phyloP scores from a whole-genome alignment of 2,888 invertebrate genomes.

The Aphrophora alni region DNA sequence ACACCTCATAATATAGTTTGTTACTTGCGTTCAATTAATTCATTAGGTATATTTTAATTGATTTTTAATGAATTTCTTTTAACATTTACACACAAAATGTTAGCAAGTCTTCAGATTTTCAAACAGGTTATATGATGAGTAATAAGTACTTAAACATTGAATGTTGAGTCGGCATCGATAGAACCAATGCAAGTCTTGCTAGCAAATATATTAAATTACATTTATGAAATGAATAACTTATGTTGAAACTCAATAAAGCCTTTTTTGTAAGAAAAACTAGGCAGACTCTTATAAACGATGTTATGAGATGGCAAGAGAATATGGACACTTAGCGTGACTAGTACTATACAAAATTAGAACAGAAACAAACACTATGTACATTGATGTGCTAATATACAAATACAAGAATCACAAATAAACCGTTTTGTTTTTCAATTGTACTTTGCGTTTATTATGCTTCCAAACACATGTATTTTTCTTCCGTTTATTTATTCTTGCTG shows the following conservation, averaged over 20 bases:
- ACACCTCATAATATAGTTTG: not conserved
- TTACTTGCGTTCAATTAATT: not conserved
- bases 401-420: not conserved
- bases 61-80: not conserved
- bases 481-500: not conserved
- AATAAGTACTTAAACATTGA: not conserved
- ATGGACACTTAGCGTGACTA: not conserved
- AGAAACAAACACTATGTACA: not conserved
- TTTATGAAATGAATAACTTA: not conserved
- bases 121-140: not conserved
- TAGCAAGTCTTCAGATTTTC: not conserved
- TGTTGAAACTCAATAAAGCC: not conserved
- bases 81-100: too few relatives aligned
- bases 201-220: too few relatives aligned
- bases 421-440: not conserved
- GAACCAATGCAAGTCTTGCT: too few relatives aligned
- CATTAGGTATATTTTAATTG: too few relatives aligned
- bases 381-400: not conserved
- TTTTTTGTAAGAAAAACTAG: not conserved
- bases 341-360: not conserved
- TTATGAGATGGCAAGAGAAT: not conserved
- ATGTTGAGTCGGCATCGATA: too few relatives aligned
- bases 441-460: not conserved
- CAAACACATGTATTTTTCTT: not conserved
- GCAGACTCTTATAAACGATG: not conserved